A percentile compares a stretch with the other conserved stretches of the same genome.
These are phyloP conservation scores for Apodemia hepburni DNA, from an alignment of 2,888 invertebrate genomes.

Conservation along the genomic window DNA sequence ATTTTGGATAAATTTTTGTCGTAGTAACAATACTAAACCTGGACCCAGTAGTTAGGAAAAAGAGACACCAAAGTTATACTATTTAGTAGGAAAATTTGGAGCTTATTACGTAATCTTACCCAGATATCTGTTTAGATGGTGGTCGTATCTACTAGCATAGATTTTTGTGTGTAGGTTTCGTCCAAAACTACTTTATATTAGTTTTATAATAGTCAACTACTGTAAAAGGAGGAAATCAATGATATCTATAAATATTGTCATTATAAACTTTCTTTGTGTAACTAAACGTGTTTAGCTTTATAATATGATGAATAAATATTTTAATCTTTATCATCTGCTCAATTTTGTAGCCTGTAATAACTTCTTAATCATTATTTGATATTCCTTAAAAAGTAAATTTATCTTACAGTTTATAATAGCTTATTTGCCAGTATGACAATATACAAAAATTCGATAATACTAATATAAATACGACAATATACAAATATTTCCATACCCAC, in stretches of 20 bases:
- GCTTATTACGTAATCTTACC: conserved; percentile 52
- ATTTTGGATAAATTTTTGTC: conserved; percentile 69
- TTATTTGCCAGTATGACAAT: too few species aligned
- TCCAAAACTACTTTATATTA: neutral
- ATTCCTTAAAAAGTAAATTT: too few species aligned
- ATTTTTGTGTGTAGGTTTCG: conserved; percentile 8
- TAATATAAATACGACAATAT: too few species aligned
- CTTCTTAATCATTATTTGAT: too few species aligned
- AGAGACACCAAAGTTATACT: conserved; percentile 71
- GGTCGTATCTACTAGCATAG: conserved; percentile 3
- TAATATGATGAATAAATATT: neutral
- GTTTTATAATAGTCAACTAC: neutral
- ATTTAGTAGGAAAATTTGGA: conserved; percentile 53
- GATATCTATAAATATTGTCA: neutral
- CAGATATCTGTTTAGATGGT: conserved; percentile 15
- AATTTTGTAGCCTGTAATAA: conserved; percentile 6
- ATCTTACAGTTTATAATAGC: too few species aligned
- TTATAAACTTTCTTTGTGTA: conserved; percentile 9
- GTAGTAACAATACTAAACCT: conserved; percentile 37
- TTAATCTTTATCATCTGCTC: conserved; percentile 17
- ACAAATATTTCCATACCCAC: too few species aligned
- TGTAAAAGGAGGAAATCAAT: neutral
- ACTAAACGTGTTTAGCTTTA: conserved; percentile 17
- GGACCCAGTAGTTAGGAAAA: conserved; percentile 70
- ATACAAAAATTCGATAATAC: too few species aligned